Evolutionary conservation across 2,888 invertebrate genomes (phyloP), one percentile per base, ranked within the genome.

Genomic region (Pogonocherus hispidulus): DNA sequence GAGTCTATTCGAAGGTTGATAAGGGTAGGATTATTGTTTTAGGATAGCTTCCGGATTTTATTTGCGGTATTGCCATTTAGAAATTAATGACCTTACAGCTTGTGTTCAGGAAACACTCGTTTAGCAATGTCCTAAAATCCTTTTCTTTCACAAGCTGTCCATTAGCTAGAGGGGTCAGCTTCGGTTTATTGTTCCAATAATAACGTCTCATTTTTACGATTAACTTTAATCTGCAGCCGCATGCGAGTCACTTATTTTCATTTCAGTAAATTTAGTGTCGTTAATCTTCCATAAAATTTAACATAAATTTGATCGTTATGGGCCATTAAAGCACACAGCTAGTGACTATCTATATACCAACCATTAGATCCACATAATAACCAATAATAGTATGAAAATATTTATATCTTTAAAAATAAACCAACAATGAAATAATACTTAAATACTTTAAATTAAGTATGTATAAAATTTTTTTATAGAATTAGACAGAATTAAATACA

Each of bases 11-110:
- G 59, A 49, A 35, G 59, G 59, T 47, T 59, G 59, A 59, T 59
- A 59, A 59, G 59, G 59, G 59, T 59, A 47, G 46, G 57, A 57
- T 57, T 57, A 57, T 57, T 57, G 57, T 57, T 57, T 57, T 57
- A 57, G 57, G 57, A 57, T 44, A 57, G 46, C 23, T 57, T 27
- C 27, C 46, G 57, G 57, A 57, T 57, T 46, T 57, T 57, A 46
- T 59, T 47, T 59, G 59, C 19, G 59, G 59, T 47, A 47, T 59
- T 47, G 59, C 47, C 27, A 59, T 59, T 59, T 59, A 47, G n/a
- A 59, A 49, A 59, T 59, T 59, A 59, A 59, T 47, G 47, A 32
- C 47, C 44, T 59, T 59, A 20, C 35, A 16, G 23, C 41, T 57
- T 27, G 57, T 37, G 23, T 22, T 52, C 27, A 41, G 41, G 14